Evolutionary conservation across 1,140 invertebrate genomes (phyloP).

Genomic region (Polyergus mexicanus): DNA sequence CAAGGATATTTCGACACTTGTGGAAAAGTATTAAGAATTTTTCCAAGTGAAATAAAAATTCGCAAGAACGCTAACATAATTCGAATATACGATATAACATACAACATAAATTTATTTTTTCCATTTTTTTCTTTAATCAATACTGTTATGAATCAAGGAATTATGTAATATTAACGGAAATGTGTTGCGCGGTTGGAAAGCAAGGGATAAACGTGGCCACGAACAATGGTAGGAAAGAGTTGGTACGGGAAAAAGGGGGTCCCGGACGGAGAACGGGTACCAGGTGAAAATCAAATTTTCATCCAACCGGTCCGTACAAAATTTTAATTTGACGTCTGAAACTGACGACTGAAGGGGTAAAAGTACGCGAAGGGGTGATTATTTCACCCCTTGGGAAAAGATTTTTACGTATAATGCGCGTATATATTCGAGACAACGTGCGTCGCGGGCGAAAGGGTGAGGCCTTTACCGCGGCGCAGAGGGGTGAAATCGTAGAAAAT

Average conservation of each 20-base stretch:
- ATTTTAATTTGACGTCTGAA: constrained; percentile 84
- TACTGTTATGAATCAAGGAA: neutral
- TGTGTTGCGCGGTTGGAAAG: neutral
- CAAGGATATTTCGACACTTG: neutral
- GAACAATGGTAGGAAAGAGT: constrained; percentile 58
- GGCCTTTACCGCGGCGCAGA: constrained; percentile 54
- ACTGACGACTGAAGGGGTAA: constrained; percentile 77
- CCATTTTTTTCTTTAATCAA: neutral
- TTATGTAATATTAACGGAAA: constrained; percentile 55
- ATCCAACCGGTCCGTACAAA: constrained; percentile 80
- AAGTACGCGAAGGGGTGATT: constrained; percentile 70
- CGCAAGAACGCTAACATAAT: neutral
- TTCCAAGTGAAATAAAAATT: neutral
- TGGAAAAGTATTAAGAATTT: neutral
- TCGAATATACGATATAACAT: neutral
- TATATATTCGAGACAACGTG: constrained; percentile 50
- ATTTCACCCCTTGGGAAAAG: constrained; percentile 84
- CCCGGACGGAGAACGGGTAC: constrained; percentile 53
- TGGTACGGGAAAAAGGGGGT: constrained; percentile 61
- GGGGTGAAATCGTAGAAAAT: constrained; percentile 82
- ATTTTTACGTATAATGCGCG: constrained; percentile 74
- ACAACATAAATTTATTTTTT: neutral
- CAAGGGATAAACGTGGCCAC: constrained; percentile 26
- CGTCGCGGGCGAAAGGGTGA: constrained; percentile 68
- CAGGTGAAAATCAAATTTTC: constrained; percentile 82